These are phyloP conservation scores for Pammene aurita DNA, from an alignment of 2,888 invertebrate species.

Conservation along the genomic window DNA sequence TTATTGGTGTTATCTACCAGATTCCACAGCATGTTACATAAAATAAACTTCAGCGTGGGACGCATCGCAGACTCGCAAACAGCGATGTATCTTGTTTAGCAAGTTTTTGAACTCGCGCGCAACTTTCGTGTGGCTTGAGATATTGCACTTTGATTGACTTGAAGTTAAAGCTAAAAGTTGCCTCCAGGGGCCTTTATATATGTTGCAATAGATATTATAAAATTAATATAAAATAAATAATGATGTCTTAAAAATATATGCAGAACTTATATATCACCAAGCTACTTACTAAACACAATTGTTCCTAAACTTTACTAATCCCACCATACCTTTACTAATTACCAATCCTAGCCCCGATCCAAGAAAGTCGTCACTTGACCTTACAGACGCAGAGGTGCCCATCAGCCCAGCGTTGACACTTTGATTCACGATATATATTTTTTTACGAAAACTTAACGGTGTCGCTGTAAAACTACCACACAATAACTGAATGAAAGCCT, in stretches of 20 bases:
- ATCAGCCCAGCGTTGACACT: no score
- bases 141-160: slow-evolving; percentile 28
- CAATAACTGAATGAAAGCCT: background rate
- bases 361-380: no score
- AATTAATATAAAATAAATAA: no score
- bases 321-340: no score
- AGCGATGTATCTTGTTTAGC: slow-evolving; percentile 62
- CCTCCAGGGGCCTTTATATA: background rate
- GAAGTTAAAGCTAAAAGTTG: slow-evolving; percentile 6
- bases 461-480: background rate
- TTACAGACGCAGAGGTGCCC: no score
- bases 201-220: background rate
- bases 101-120: slow-evolving; percentile 50
- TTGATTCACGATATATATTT: no score
- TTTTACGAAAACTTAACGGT: background rate
- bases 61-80: slow-evolving; percentile 44
- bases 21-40: background rate
- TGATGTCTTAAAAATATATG: no score
- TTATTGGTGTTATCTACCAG: background rate
- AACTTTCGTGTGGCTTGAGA: slow-evolving; percentile 27
- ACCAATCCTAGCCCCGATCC: no score
- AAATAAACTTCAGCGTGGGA: background rate
- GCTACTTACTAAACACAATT: no score
- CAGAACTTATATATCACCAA: no score
- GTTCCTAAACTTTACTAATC: no score